Evolutionary conservation across 2,888 invertebrate genomes (phyloP).

Genomic region (Ethmia dodecea): DNA sequence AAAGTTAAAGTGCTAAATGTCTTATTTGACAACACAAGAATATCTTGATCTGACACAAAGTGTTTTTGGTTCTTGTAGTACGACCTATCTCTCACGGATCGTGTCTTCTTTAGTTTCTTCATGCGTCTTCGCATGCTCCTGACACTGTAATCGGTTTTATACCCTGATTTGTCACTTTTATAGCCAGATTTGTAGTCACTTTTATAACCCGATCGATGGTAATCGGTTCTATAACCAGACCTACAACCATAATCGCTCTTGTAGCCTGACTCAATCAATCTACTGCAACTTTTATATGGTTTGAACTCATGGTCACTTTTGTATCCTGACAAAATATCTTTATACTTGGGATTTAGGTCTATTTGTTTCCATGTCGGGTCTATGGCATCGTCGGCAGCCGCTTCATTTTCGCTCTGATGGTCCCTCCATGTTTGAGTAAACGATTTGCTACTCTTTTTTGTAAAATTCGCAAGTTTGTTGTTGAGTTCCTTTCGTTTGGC

Average conservation of each 20-base stretch:
- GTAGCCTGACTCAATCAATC: constrained; percentile 76
- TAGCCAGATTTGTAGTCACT: constrained; percentile 79
- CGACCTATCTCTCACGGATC: constrained; percentile 68
- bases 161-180: constrained; percentile 79
- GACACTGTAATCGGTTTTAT: constrained; percentile 78
- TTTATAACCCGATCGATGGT: constrained; percentile 77
- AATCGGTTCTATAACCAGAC: constrained; percentile 71
- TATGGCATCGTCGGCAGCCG: constrained; percentile 73
- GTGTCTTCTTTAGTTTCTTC: constrained; percentile 68
- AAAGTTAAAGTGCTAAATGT: constrained; percentile 73
- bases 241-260: constrained; percentile 79
- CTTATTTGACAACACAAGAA: constrained; percentile 74
- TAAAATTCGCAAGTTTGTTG: constrained; percentile 57
- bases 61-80: constrained; percentile 76
- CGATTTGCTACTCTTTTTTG: constrained; percentile 56
- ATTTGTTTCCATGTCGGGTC: constrained; percentile 82
- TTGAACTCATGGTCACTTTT: constrained; percentile 78
- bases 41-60: constrained; percentile 78
- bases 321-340: constrained; percentile 78
- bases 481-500: constrained; percentile 71
- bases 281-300: constrained; percentile 71
- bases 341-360: constrained; percentile 80
- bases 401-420: constrained; percentile 70
- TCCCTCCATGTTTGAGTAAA: constrained; percentile 65
- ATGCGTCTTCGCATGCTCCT: constrained; percentile 66